Conservation (phyloP, 1,140 invertebrate species). For the Chironomus tepperi region DNA sequence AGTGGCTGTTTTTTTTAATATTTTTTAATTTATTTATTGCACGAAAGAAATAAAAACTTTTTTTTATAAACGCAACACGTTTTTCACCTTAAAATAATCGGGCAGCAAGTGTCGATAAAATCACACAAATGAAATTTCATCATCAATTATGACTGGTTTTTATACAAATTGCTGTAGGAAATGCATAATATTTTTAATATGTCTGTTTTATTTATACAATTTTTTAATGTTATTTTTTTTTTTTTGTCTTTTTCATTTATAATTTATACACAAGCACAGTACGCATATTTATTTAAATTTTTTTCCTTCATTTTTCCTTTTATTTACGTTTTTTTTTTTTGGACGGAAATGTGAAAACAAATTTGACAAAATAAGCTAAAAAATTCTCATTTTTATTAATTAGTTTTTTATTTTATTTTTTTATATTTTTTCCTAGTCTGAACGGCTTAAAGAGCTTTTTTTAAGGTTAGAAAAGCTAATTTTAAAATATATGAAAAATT, state of each 20-base stretch:
- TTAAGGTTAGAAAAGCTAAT: too few species aligned
- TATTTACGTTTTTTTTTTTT: background rate
- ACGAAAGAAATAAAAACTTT: too few species aligned
- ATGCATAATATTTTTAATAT: background rate
- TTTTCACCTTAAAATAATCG: too few species aligned
- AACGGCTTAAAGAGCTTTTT: too few species aligned
- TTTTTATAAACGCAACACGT: too few species aligned
- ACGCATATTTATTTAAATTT: background rate
- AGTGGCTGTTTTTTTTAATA: too few species aligned
- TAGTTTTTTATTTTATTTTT: too few species aligned
- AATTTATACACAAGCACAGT: constrained; percentile 13
- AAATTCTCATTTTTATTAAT: too few species aligned
- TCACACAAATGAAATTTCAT: background rate
- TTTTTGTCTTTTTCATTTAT: background rate
- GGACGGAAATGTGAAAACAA: constrained; percentile 12
- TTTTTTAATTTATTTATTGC: too few species aligned
- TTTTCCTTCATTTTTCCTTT: background rate
- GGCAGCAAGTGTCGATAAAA: too few species aligned
- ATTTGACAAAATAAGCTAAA: background rate
- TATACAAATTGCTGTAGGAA: background rate
- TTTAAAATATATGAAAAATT: background rate
- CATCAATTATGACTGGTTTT: background rate
- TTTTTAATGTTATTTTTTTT: background rate
- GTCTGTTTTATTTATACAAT: background rate
- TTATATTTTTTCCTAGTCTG: too few species aligned